phyloP scores from a whole-genome alignment of 2,113 vertebrate genomes.

The Odontesthes bonariensis region DNA sequence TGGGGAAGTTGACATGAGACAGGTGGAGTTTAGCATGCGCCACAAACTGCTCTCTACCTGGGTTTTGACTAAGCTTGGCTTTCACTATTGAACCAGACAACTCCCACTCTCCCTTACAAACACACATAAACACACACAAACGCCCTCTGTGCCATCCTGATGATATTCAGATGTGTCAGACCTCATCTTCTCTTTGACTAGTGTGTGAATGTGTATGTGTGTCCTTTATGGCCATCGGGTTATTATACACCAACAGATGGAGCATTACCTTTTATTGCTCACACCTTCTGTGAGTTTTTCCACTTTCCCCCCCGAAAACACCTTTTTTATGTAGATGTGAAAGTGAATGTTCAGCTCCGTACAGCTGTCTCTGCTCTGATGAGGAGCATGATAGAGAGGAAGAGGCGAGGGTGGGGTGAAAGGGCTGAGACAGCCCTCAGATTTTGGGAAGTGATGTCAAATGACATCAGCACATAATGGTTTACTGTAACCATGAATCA shows the following conservation, averaged over 20 bases:
- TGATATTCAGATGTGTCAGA: constrained; percentile 72
- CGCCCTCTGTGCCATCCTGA: constrained; percentile 52
- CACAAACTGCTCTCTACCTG: constrained; percentile 43
- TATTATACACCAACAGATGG: constrained; percentile 81
- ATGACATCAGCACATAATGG: constrained; percentile 76
- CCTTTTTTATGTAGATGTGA: constrained; percentile 77
- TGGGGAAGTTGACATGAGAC: constrained; percentile 20
- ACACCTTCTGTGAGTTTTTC: constrained; percentile 79
- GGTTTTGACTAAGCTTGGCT: constrained; percentile 51
- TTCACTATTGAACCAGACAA: constrained; percentile 41
- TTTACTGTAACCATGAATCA: constrained; percentile 83
- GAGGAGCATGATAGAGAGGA: constrained; percentile 66
- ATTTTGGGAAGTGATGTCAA: constrained; percentile 79
- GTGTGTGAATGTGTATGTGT: constrained; percentile 51
- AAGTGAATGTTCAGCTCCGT: constrained; percentile 49
- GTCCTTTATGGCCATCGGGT: constrained; percentile 81
- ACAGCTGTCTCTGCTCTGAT: constrained; percentile 72
- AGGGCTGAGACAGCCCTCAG: constrained; percentile 79
- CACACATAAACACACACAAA: constrained; percentile 29
- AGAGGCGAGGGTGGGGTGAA: constrained; percentile 82
- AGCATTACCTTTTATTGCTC: constrained; percentile 82
- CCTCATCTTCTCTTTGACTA: constrained; percentile 54
- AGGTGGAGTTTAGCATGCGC: constrained; percentile 29
- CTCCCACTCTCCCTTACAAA: background rate
- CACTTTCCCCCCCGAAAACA: constrained; percentile 65